Evolutionary conservation across 1,140 invertebrate species (phyloP).

Genomic region (Drosophila trapezifrons): DNA sequence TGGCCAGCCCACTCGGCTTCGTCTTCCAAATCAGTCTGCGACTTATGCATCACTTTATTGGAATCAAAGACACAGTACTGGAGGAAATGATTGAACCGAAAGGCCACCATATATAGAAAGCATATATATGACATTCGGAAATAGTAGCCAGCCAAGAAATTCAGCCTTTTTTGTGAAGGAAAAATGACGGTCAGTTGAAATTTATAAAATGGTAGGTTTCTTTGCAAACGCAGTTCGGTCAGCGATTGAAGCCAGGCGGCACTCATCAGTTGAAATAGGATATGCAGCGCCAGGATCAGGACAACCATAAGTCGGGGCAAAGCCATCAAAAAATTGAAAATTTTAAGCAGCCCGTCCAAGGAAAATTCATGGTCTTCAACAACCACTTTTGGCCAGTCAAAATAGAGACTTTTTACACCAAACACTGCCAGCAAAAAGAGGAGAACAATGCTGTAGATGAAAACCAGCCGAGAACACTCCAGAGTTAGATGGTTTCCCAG

Average conservation of each 20-base stretch:
- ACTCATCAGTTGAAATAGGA: conserved; percentile 41
- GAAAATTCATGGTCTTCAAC: not conserved
- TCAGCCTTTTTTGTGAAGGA: conserved; percentile 13
- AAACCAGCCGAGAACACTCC: conserved; percentile 21
- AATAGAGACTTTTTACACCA: conserved; percentile 1
- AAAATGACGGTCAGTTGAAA: conserved; percentile 12
- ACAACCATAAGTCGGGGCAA: conserved; percentile 12
- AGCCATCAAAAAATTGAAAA: conserved; percentile 12
- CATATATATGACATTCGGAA: conserved; percentile 34
- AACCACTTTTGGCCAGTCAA: conserved; percentile 13
- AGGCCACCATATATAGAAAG: conserved; percentile 1
- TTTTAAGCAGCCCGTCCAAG: rapidly evolving
- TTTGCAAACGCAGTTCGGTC: conserved; percentile 1
- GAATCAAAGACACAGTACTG: conserved; percentile 14
- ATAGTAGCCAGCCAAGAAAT: conserved; percentile 41
- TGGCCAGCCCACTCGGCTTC: conserved; percentile 41
- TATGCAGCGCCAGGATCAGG: conserved; percentile 21
- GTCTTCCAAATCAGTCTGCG: conserved; percentile 19
- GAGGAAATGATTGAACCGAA: conserved; percentile 16
- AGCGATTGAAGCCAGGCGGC: conserved; percentile 41
- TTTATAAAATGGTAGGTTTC: conserved; percentile 12
- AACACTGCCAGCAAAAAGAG: conserved; percentile 17
- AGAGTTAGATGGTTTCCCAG: conserved; percentile 18
- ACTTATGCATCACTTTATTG: conserved; percentile 21
- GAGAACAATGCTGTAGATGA: conserved; percentile 7